Evolutionary conservation across 2,113 vertebrate genomes (phyloP).

Genomic region (Loxodonta africana): DNA sequence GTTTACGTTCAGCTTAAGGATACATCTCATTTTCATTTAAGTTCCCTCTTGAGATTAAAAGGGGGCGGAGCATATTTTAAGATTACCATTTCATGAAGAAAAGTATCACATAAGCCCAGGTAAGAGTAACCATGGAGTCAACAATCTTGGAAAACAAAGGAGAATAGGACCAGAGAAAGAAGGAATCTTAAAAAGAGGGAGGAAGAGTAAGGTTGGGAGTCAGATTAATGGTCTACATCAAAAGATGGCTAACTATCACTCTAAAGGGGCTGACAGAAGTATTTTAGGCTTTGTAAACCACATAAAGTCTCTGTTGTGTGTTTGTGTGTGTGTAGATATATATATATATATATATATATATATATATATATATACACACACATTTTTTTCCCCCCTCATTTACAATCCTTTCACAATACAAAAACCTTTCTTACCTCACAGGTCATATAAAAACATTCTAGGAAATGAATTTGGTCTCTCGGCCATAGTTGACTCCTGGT

Average conservation of each 20-base stretch:
- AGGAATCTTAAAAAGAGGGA: background rate
- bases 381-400: background rate
- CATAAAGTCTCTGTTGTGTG: background rate
- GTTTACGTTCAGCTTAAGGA: constrained; percentile 50
- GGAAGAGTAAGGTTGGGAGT: background rate
- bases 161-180: background rate
- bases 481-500: background rate
- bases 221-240: background rate
- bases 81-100: constrained; percentile 22
- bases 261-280: background rate
- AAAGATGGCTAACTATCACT: background rate
- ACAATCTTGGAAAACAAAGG: background rate
- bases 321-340: background rate
- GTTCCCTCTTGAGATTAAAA: constrained; percentile 40
- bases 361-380: too few species aligned
- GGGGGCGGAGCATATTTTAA: background rate
- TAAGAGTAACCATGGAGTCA: background rate
- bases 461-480: background rate
- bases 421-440: constrained; percentile 4
- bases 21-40: constrained; percentile 49
- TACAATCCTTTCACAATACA: background rate
- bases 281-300: background rate
- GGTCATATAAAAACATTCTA: background rate
- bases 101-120: background rate
- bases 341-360: too few species aligned